phyloP scores from a whole-genome alignment of 92 coral and sea anemone species.

The Hydrozoanthus gracilis region DNA sequence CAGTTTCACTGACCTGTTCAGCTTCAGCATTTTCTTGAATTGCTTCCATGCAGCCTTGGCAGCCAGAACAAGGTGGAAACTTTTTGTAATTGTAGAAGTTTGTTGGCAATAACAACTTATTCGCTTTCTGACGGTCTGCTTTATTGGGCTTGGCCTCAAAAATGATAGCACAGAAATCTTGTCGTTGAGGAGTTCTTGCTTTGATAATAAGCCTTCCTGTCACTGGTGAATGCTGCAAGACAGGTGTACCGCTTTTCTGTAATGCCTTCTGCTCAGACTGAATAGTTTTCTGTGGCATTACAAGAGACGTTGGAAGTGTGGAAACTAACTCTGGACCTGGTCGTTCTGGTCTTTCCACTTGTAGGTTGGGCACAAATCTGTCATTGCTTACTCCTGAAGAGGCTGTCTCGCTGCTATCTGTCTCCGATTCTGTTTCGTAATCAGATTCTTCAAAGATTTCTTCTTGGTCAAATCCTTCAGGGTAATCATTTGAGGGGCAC shows the following conservation, averaged over 20 bases:
- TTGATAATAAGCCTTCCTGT: conserved; percentile 70
- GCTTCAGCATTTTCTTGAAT: neutral
- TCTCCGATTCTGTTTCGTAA: conserved; percentile 60
- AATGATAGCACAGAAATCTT: conserved; percentile 72
- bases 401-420: conserved; percentile 34
- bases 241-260: neutral
- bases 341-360: conserved; percentile 43
- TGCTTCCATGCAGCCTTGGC: conserved; percentile 63
- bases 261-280: conserved; percentile 5
- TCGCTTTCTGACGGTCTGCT: conserved; percentile 86
- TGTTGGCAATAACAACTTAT: conserved; percentile 73
- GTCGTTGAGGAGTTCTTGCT: conserved; percentile 65
- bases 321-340: conserved; percentile 20
- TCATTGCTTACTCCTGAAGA: conserved; percentile 12
- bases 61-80: conserved; percentile 65
- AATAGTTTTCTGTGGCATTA: conserved; percentile 20
- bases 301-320: neutral
- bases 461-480: conserved; percentile 5
- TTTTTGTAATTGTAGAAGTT: conserved; percentile 81
- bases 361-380: neutral
- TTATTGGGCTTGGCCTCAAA: conserved; percentile 74
- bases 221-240: conserved; percentile 42
- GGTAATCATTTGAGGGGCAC: conserved; percentile 8
- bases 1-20: conserved; percentile 20
- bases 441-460: conserved; percentile 32